Conservation (phyloP, 2,113 vertebrate species). For the Hirundichthys speculiger region DNA sequence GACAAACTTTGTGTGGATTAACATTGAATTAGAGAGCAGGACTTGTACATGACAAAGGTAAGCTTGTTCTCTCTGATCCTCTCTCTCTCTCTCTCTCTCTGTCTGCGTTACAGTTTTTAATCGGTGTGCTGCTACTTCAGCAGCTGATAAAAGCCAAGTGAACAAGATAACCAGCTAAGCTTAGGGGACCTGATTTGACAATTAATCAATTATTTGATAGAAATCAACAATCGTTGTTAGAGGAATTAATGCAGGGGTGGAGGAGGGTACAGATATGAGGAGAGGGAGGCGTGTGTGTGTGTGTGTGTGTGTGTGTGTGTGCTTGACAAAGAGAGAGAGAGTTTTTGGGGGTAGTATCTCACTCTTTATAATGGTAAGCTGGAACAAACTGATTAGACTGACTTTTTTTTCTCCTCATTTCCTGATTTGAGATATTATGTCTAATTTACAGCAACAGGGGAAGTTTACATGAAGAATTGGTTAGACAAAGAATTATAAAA, state of each 20-base stretch:
- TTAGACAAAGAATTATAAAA: no score
- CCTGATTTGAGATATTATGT: constrained; percentile 26
- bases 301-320: no score
- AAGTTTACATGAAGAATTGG: no score
- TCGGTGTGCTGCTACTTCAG: constrained; percentile 57
- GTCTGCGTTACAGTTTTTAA: constrained; percentile 21
- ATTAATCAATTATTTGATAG: constrained; percentile 88
- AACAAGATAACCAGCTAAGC: constrained; percentile 78
- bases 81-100: no score
- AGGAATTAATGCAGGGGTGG: constrained; percentile 66
- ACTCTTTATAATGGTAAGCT: constrained; percentile 65
- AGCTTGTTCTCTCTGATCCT: constrained; percentile 19
- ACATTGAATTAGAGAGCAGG: constrained; percentile 70
- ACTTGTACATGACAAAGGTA: constrained; percentile 1
- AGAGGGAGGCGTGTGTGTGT: background rate
- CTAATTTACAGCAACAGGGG: constrained; percentile 46
- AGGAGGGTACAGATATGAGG: background rate
- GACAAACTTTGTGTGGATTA: constrained; percentile 74
- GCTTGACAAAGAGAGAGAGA: background rate
- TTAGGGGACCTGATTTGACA: constrained; percentile 75
- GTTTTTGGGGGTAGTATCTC: constrained; percentile 28
- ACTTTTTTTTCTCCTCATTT: constrained; percentile 41
- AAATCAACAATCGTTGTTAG: constrained; percentile 81
- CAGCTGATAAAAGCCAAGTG: constrained; percentile 75
- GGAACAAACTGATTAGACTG: constrained; percentile 24